Evolutionary conservation across 2,888 invertebrate genomes (phyloP), one percentile per base, ranked within the genome.

Genomic region (Diachrysia chrysitis): DNA sequence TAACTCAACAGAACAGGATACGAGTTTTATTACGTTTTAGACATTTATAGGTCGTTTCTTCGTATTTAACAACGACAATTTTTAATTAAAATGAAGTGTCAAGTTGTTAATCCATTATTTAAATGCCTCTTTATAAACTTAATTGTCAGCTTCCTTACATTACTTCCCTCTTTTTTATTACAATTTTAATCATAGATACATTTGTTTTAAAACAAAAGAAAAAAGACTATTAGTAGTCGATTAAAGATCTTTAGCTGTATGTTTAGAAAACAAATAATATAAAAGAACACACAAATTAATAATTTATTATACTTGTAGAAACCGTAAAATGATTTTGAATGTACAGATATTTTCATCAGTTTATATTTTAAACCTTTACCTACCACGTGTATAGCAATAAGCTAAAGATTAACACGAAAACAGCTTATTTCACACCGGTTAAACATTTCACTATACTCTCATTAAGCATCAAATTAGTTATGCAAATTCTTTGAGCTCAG

Each of bases 401-500:
- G 64, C 21, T 63, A 65, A 48, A 5, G 14, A 56, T 63, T 66
- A 66, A 69, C 37, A 56, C 53, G 16, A 59, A 67, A n/a, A 64
- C 62, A 51, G 58, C 25, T 55, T 62, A 48, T 60, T 69, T 67
- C 57, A 66, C 65, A 69, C 58, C 58, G 48, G 61, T 70, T 71
- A 72, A 67, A 74, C 70, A 71, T 73, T 78, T 57, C 63, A 74
- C 73, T 73, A 69, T 73, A 66, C 75, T 72, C 76, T 79, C 82
- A 81, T 88, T 85, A 84, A 86, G 79, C 76, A 73, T 64, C 63
- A 81, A 87, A 90, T 91, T 89, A 90, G 87, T 83, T 79, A 92
- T 90, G 91, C 86, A 89, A 92, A 92, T 92, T 87, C 90, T 86
- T 87, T 86, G 90, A 90, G 90, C 90, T 87, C 78, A 82, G 89